A percentile compares a stretch with the other conserved stretches of the same genome.
Conservation (phyloP, 2,888 invertebrate species). For the Dicyrtoma fusca region DNA sequence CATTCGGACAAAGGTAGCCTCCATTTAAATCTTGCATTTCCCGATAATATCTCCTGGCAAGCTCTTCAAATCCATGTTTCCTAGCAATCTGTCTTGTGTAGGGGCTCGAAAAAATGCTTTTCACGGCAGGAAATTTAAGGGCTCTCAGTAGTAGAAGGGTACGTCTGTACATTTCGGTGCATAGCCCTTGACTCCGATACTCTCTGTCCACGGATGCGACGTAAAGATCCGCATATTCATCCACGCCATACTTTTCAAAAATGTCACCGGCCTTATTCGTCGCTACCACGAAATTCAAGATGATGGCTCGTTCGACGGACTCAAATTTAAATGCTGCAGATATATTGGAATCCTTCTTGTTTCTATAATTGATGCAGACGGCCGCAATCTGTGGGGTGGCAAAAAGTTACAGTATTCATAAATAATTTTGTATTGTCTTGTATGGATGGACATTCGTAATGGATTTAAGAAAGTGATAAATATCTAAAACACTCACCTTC, state of each 20-base stretch:
- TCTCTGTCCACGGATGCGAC: conserved; percentile 32
- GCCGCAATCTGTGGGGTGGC: too few species aligned
- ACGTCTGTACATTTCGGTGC: conserved; percentile 36
- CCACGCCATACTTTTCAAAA: conserved; percentile 16
- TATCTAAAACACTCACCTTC: conserved; percentile 32
- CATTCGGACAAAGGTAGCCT: conserved; percentile 21
- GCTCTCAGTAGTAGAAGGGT: conserved; percentile 26
- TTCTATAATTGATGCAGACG: not conserved
- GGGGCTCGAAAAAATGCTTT: conserved; percentile 42
- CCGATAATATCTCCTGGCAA: not conserved
- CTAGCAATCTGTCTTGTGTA: conserved; percentile 22
- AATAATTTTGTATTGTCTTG: not conserved
- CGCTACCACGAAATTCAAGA: conserved; percentile 12
- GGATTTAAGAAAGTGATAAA: not conserved
- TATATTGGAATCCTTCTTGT: not conserved
- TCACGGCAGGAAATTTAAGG: conserved; percentile 30
- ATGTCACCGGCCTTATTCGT: conserved; percentile 16
- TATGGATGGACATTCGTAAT: not conserved
- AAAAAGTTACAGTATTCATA: too few species aligned
- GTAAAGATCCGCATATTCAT: conserved; percentile 37
- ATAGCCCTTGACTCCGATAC: conserved; percentile 36
- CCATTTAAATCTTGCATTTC: conserved; percentile 14
- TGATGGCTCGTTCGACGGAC: not conserved
- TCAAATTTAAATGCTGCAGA: conserved; percentile 3
- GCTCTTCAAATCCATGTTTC: conserved; percentile 34